phyloP scores from a whole-genome alignment of 2,888 invertebrate species.

The Gari tellinella region DNA sequence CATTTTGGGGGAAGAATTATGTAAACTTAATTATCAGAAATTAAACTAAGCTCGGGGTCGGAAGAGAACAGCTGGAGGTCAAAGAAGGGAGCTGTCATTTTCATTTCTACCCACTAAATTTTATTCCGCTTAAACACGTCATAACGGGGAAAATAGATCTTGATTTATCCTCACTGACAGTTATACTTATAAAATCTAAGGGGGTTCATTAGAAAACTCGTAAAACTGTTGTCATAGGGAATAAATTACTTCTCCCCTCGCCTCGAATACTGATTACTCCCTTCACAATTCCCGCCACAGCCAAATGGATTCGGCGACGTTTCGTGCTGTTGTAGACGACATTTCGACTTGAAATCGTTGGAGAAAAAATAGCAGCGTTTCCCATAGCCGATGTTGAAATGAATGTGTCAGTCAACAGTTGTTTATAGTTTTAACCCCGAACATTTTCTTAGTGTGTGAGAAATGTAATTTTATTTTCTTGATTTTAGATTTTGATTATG shows the following conservation, averaged over 20 bases:
- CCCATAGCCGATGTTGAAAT: slow-evolving; percentile 33
- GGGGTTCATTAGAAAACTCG: slow-evolving; percentile 47
- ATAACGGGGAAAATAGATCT: not conserved
- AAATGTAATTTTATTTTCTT: too few relatives aligned
- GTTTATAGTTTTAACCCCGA: too few relatives aligned
- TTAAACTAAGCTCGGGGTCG: too few relatives aligned
- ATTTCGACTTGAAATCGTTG: slow-evolving; percentile 28
- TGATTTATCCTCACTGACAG: slow-evolving; percentile 58
- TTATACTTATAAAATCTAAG: slow-evolving; percentile 41
- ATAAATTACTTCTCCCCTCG: slow-evolving; percentile 46
- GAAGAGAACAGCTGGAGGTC: too few relatives aligned
- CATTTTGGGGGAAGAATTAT: too few relatives aligned
- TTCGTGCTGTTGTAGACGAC: slow-evolving; percentile 58
- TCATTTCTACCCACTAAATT: too few relatives aligned
- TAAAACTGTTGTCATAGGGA: slow-evolving; percentile 57
- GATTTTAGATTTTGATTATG: too few relatives aligned
- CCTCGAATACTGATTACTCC: slow-evolving; percentile 50
- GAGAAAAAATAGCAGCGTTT: slow-evolving; percentile 41
- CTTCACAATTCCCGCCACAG: slow-evolving; percentile 43
- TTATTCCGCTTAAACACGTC: too few relatives aligned
- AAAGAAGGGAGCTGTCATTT: too few relatives aligned
- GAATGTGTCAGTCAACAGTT: slow-evolving; percentile 38
- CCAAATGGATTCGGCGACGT: slow-evolving; percentile 61
- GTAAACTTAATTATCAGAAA: too few relatives aligned
- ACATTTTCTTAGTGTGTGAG: too few relatives aligned